Base-by-base conservation (phyloP, 1,140 invertebrate species). In the Copidosoma floridanum region DNA sequence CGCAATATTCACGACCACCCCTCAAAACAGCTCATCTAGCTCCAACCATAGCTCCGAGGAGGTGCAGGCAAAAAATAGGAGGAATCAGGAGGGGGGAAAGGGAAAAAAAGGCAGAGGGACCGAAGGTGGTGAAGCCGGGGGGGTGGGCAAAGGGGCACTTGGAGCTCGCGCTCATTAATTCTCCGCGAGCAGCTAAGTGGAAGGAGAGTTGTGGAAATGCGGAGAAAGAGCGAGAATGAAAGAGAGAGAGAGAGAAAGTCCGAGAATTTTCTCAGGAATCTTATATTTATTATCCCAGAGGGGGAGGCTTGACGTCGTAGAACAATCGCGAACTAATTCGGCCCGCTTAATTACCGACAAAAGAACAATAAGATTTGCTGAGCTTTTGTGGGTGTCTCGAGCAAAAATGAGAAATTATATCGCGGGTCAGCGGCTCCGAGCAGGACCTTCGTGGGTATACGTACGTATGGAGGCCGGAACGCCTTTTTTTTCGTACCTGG, bases 281-380 rank as follows among this genome's bases (percentile, higher is more conserved):
- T 80, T 78, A 78, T 77, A 80, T 80, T 79, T 79, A 78, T 78
- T 75, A 78, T 79, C 69, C 64, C 63, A 55, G 37, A 64, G 51
- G 66, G 68, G n/a, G n/a, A n/a, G n/a, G n/a, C n/a, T n/a, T n/a
- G n/a, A n/a, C n/a, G n/a, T n/a, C 64, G 64, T 57, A 61, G 73
- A 79, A 79, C 76, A 79, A 78, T 76, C 68, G 68, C 66, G 59
- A 70, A 74, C 74, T 79, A 80, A 79, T 80, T 80, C 73, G 69
- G 68, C 68, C 68, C 64, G 68, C 72, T 78, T 79, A 79, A 80
- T 79, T 78, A 79, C 76, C 70, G 70, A 65, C 72, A 69, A 73
- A 76, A 74, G 75, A 79, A 79, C 75, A 79, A 79, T 80, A 76
- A 74, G 74, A 80, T 79, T 79, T 76, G 72, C 65, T 64, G 68